Base-by-base conservation (phyloP, 2,797 vertebrate species). In the Cirrhinus mrigala region DNA sequence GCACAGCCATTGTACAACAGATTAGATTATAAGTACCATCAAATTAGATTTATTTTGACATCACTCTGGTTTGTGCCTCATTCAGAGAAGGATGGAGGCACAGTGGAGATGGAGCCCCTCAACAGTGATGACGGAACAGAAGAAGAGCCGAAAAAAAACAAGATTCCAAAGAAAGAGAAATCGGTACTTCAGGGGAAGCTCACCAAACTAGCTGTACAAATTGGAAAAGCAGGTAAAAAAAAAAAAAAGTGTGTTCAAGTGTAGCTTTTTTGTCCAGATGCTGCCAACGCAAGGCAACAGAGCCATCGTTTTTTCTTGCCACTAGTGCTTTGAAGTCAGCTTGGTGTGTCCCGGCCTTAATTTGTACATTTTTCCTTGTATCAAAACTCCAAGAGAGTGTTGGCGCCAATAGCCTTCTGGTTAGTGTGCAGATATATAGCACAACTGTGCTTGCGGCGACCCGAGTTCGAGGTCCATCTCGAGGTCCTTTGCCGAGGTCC, bases 161-260 rank as follows among this genome's bases (percentile, higher is more conserved):
- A 94, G 90, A 94, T 96, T 86, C 96, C 96, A 88, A 99, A 99
- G 94, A 99, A 99, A 86, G 98, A 99, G 85, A 99, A 99, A 88
- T 99, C 98, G 0, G 98, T 99, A 62, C 97, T 99, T 69, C 98
- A 99, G 93, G 98, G 98, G 78, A 99, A 99, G 90, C 96, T 99
- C 90, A 99, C 98, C 90, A 98, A 99, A 90, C 92, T 99, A 92
- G 98, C 98, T 0, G 97, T 99, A 81, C 98, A 99, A 94, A 99
- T 99, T 1, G 98, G 98, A 89, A 98, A 99, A 97, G 98, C 98
- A 82, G 98, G 98, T 99, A 94, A 56, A 64, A 75, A 82, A 79
- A 18, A 4, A n/a, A n/a, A 33, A 33, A 20, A 33, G 33, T 33
- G 33, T 33, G 3, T 33, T 33, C 33, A 33, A 33, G 33, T 33